Base-by-base conservation (phyloP, 1,140 invertebrate genomes). In the Atta colombica region DNA sequence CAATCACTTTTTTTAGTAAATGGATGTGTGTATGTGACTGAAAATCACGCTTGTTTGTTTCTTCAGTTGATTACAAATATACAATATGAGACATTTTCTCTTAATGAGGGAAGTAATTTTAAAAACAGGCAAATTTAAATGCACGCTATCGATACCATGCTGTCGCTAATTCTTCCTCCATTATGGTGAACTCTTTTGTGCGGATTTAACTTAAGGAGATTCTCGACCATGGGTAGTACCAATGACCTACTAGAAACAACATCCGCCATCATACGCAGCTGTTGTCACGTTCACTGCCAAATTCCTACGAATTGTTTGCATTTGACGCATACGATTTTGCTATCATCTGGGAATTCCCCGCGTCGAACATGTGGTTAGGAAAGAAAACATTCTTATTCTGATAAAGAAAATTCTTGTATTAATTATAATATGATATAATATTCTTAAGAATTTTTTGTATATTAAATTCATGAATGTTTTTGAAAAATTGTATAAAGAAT, bases 191-290 rank as follows among this genome's bases (percentile, higher is more conserved):
- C 12, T 16, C 65, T 77, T 65, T 60, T 8, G 0, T 16, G 14
- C 35, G 16, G 4, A 14, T 31, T 63, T 31, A 51, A 66, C 4
- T 35, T 49, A 2, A 18, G 16, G 7, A 77, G 21, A 49, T 69
- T 71, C n/a, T n/a, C 31, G 35, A 51, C 28, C 39, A 25, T 14
- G 16, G 39, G 4, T 45, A 45, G 28, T 88, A 88, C 28, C 84
- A 89, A 89, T 65, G 82, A 89, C 81, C 87, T 88, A 14, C 25
- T 78, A 89, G 78, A 28, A 86, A 89, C 61, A 86, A 80, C 87
- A 85, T 89, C 69, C 87, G 77, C 63, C 35, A 72, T 53, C 35
- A 72, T 53, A 55, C 49, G 68, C 72, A 88, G 51, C 35, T 51
- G 53, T 55, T 69, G 49, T 39, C 31, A 63, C 55, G 25, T 63